Conservation (phyloP, 2,113 vertebrate species). For the Empidonax traillii region DNA sequence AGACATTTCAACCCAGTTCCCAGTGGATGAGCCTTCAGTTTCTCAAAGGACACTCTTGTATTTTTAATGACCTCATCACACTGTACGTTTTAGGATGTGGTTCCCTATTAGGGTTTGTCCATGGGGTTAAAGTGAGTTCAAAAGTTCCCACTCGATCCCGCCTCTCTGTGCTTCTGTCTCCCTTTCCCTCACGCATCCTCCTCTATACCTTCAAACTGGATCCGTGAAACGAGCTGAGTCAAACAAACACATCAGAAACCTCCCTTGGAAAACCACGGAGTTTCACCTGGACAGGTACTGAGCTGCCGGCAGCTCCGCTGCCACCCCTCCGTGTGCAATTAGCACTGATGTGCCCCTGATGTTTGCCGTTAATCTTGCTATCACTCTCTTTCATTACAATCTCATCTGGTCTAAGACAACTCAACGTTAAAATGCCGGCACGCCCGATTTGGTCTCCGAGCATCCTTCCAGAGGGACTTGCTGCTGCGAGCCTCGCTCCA, state of each 20-base stretch:
- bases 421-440: neutral
- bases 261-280: neutral
- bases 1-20: neutral
- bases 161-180: neutral
- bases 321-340: rapidly evolving
- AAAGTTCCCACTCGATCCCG: neutral
- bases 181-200: neutral
- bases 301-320: neutral
- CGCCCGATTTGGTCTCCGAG: neutral
- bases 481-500: neutral
- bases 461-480: neutral
- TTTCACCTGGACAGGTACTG: neutral
- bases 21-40: neutral
- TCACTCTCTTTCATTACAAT: neutral
- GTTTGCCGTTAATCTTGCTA: neutral
- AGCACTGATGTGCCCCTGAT: neutral
- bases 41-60: slow-evolving; percentile 1
- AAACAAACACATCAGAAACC: neutral
- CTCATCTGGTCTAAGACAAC: neutral
- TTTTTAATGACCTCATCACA: neutral
- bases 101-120: neutral
- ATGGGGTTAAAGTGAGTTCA: neutral
- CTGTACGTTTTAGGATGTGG: neutral
- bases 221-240: neutral
- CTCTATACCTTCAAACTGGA: neutral